Evolutionary conservation across 2,888 invertebrate species (phyloP).

Genomic region (Chloroclystis v-ata): DNA sequence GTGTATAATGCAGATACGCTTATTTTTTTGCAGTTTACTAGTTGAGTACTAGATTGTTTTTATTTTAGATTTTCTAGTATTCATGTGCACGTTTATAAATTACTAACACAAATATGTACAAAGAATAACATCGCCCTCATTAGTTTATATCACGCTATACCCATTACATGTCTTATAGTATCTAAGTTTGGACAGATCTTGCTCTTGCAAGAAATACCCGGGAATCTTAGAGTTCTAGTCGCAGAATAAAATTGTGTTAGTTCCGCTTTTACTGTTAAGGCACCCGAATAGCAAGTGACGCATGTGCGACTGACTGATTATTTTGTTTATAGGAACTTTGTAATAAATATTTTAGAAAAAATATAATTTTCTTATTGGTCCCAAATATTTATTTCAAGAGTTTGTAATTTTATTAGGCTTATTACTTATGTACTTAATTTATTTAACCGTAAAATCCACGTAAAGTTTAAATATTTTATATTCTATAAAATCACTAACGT

Average conservation of each 20-base stretch:
- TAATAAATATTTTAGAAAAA: constrained; percentile 54
- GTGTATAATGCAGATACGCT: too few species aligned
- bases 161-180: constrained; percentile 17
- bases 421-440: constrained; percentile 11
- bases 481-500: constrained; percentile 1
- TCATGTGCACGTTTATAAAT: constrained; percentile 10
- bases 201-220: constrained; percentile 5
- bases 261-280: constrained; percentile 7
- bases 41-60: too few species aligned
- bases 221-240: constrained; percentile 1
- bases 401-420: constrained; percentile 21
- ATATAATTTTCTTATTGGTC: constrained; percentile 13
- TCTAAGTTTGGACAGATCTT: constrained; percentile 20
- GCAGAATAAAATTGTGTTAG: neutral
- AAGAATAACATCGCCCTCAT: constrained; percentile 24
- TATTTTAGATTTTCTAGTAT: neutral
- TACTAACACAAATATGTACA: constrained; percentile 27
- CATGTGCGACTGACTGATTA: constrained; percentile 34
- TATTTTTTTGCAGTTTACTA: too few species aligned
- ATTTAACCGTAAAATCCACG: neutral
- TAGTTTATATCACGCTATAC: constrained; percentile 27
- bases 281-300: constrained; percentile 19
- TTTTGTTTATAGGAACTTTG: constrained; percentile 51
- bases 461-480: too few species aligned
- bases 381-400: constrained; percentile 10